A percentile compares a stretch with the other conserved stretches of the same genome.
These are phyloP conservation scores for Dryobotodes eremita DNA, from an alignment of 2,888 invertebrate genomes.

Conservation along the genomic window DNA sequence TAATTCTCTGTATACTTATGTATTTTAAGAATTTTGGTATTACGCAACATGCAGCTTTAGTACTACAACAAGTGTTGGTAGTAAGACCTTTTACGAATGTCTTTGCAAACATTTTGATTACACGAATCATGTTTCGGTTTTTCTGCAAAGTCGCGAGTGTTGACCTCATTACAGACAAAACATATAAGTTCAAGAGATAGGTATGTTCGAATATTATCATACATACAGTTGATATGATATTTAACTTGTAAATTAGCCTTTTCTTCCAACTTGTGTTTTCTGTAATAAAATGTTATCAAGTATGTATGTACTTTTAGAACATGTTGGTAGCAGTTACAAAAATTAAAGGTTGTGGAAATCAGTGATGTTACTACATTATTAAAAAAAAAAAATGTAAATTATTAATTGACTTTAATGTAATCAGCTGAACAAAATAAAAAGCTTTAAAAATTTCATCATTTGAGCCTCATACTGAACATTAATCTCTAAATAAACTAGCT, in stretches of 20 bases:
- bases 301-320: background rate
- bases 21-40: conserved; percentile 23
- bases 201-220: conserved; percentile 17
- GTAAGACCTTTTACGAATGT: conserved; percentile 7
- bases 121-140: conserved; percentile 37
- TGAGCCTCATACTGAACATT: background rate
- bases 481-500: background rate
- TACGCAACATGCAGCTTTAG: conserved; percentile 20
- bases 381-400: too few relatives aligned
- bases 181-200: conserved; percentile 29
- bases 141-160: conserved; percentile 40
- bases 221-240: conserved; percentile 2
- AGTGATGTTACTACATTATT: background rate
- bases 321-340: background rate
- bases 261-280: conserved; percentile 20
- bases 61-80: background rate
- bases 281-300: background rate
- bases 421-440: background rate
- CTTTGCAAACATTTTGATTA: conserved; percentile 40
- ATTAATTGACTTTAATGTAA: background rate
- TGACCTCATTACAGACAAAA: conserved; percentile 45
- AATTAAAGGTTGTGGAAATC: background rate
- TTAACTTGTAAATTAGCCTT: conserved; percentile 10
- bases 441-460: background rate
- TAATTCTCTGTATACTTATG: conserved; percentile 35